These are phyloP conservation scores for Asarcornis scutulata DNA, from an alignment of 2,113 vertebrate genomes.

Conservation along the genomic window DNA sequence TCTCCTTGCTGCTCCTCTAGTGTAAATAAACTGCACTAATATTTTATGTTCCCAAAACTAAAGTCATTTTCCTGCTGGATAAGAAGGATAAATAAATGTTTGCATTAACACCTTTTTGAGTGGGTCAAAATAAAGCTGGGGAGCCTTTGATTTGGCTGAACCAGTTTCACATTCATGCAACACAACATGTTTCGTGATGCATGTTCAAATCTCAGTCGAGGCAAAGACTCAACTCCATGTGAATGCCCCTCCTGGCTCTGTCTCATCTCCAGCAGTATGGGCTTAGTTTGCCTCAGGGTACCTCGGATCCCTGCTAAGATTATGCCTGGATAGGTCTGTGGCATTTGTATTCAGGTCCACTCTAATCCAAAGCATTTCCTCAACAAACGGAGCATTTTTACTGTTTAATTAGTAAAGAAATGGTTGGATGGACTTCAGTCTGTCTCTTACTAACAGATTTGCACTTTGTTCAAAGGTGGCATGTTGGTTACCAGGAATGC, in stretches of 20 bases:
- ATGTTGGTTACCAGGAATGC: conserved; percentile 33
- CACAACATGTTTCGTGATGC: not conserved
- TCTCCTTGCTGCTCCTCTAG: not conserved
- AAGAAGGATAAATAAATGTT: not conserved
- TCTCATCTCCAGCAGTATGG: not conserved
- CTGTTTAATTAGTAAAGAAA: conserved; percentile 58
- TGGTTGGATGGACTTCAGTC: conserved; percentile 44
- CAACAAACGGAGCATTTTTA: conserved; percentile 33
- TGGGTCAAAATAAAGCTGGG: not conserved
- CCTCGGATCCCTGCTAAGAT: conserved; percentile 38
- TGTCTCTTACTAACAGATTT: not conserved
- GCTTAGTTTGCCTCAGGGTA: conserved; percentile 17
- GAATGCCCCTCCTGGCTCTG: conserved; percentile 3
- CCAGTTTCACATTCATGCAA: not conserved
- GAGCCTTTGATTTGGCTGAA: not conserved
- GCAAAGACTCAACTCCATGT: not conserved
- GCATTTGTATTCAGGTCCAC: conserved; percentile 37
- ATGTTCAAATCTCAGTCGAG: not conserved
- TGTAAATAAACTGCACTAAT: not conserved
- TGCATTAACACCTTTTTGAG: not conserved
- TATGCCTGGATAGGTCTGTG: conserved; percentile 35
- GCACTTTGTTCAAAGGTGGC: conserved; percentile 11
- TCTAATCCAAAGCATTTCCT: conserved; percentile 47
- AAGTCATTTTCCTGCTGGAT: not conserved
- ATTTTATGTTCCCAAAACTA: not conserved